Evolutionary conservation across 2,888 invertebrate species (phyloP).

Genomic region (Chirona hameri): DNA sequence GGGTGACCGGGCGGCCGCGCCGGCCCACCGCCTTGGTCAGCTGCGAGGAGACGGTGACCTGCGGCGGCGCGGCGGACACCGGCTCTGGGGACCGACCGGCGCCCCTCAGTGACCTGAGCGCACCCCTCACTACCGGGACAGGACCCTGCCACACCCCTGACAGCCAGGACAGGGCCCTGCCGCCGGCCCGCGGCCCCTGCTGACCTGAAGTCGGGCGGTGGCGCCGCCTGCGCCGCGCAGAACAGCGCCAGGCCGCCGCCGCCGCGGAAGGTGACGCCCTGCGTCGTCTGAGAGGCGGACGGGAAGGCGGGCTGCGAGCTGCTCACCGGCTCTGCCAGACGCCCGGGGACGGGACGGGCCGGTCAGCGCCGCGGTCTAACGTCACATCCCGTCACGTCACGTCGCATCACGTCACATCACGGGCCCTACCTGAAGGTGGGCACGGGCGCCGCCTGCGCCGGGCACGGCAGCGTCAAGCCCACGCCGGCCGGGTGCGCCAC

Average conservation of each 20-base stretch:
- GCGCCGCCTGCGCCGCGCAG: constrained; percentile 62
- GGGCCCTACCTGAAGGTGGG: constrained; percentile 61
- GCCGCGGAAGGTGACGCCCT: constrained; percentile 30
- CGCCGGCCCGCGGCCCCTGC: neutral
- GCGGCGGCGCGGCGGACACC: constrained; percentile 23
- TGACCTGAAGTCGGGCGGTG: constrained; percentile 64
- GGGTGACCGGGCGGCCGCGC: neutral
- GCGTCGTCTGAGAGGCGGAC: constrained; percentile 34
- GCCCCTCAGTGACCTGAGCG: neutral
- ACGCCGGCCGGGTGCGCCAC: constrained; percentile 33
- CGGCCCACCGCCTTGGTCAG: constrained; percentile 28
- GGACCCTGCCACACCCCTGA: too few species aligned
- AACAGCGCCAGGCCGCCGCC: constrained; percentile 52
- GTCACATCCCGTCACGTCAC: too few species aligned
- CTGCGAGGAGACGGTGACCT: constrained; percentile 13
- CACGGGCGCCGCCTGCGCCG: constrained; percentile 60
- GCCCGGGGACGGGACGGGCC: too few species aligned
- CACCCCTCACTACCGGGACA: neutral
- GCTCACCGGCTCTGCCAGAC: constrained; percentile 38
- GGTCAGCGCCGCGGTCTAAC: too few species aligned
- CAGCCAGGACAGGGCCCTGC: too few species aligned
- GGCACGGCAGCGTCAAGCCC: constrained; percentile 59
- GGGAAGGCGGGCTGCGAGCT: constrained; percentile 39
- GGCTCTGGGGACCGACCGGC: constrained; percentile 26
- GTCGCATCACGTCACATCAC: too few species aligned